Evolutionary conservation across 2,797 vertebrate species (phyloP).

Genomic region (Prunella strophiata): DNA sequence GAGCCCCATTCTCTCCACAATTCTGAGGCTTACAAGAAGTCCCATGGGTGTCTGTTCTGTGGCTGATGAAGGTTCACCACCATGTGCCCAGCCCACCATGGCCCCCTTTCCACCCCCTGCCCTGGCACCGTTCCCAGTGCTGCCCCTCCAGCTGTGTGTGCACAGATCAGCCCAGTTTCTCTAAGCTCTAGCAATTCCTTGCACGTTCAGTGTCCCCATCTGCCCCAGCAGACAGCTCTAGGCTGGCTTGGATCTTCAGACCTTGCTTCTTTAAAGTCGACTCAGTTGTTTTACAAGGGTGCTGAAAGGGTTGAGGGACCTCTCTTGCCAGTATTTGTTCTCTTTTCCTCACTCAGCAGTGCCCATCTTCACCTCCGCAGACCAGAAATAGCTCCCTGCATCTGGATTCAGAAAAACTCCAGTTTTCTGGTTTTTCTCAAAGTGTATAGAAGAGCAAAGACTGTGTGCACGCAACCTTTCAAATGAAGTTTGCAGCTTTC

Average conservation of each 20-base stretch:
- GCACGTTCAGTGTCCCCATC: fast-evolving
- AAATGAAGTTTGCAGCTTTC: not conserved
- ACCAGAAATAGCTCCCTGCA: not conserved
- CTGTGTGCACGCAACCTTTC: not conserved
- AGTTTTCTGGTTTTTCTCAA: not conserved
- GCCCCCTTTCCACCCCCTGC: not conserved
- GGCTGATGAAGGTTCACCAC: not conserved
- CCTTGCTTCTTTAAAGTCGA: not conserved
- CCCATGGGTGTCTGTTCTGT: fast-evolving
- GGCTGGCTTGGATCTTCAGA: not conserved
- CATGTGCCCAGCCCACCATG: fast-evolving
- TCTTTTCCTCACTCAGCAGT: not conserved
- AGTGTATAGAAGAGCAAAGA: not conserved
- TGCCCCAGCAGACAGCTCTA: not conserved
- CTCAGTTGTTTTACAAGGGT: not conserved
- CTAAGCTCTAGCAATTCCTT: not conserved
- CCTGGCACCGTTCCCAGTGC: not conserved
- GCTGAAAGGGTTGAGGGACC: not conserved
- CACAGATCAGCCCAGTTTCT: not conserved
- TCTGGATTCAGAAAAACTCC: not conserved
- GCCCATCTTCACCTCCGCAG: not conserved
- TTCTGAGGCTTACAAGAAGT: not conserved
- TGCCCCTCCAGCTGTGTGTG: not conserved
- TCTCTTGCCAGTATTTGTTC: not conserved
- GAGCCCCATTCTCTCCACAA: fast-evolving